Evolutionary conservation across 2,888 invertebrate genomes (phyloP), one percentile per base, ranked within the genome.

Genomic region (Tetropium fuscum): DNA sequence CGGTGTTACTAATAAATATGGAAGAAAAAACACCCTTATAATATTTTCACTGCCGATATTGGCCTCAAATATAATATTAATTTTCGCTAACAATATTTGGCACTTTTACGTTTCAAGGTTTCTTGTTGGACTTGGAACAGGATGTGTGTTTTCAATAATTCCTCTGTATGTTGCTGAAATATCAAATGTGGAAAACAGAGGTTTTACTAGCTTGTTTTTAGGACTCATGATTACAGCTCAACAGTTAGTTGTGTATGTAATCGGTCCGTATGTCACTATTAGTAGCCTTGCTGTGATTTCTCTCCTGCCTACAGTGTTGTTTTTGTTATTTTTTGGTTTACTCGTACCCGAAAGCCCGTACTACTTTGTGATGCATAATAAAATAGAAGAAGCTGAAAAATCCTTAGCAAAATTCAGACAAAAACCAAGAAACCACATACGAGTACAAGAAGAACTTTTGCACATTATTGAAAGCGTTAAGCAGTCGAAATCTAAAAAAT

Each of bases 131-230:
- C 71, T 90, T 0, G 87, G 87, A 0, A 85, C 88, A 0, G 90
- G 91, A 0, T 87, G 89, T 74, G 83, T 88, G 13, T 91, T 89
- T 81, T 87, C 90, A 0, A 87, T 89, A 1, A 87, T 89, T 0
- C 94, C 95, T 0, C 90, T 94, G 86, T 96, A 95, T 81, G 87
- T 94, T 59, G 92, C 92, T 36, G 95, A 96, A 81, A 92, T 94
- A 25, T 87, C 94, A 3, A 90, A 92, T 84, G 87, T 89, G 53
- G 88, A 89, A 16, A 87, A 89, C 10, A 84, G 96, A 58, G 95
- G 95, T 0, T 45, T 58, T 2, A 58, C 70, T 5, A 68, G 70
- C 3, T 60, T 66, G 22, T 54, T 71, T 13, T 45, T 70, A 49
- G 47, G 64, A 0, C 53, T 72, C 4, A 64, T 66, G 38, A 19